A percentile compares a stretch with the other conserved stretches of the same genome.
Evolutionary conservation across 2,888 invertebrate species (phyloP).

Genomic region (Leptinotarsa haldemani): DNA sequence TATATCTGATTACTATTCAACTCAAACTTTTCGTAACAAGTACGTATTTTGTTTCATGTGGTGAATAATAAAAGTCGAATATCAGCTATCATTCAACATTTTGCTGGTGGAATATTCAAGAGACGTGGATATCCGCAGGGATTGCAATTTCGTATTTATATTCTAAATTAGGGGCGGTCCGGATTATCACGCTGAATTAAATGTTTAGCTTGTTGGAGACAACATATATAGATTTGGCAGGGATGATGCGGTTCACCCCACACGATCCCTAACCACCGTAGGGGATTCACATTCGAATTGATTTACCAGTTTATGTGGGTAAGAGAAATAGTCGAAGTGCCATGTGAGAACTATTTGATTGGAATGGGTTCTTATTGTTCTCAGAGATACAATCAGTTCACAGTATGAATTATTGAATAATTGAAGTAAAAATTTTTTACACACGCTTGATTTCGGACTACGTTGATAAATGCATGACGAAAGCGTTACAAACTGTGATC

Average conservation of each 20-base stretch:
- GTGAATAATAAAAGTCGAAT: neutral
- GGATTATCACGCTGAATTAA: slow-evolving; percentile 50
- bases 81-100: neutral
- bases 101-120: slow-evolving; percentile 5
- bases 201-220: slow-evolving; percentile 45
- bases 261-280: slow-evolving; percentile 8
- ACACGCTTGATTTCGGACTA: too few relatives aligned
- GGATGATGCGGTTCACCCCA: slow-evolving; percentile 33
- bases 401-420: too few relatives aligned
- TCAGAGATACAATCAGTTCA: too few relatives aligned
- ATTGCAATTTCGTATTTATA: slow-evolving; percentile 2
- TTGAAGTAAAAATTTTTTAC: too few relatives aligned
- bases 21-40: too few relatives aligned
- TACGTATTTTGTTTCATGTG: too few relatives aligned
- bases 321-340: too few relatives aligned
- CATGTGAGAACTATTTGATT: too few relatives aligned
- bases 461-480: too few relatives aligned
- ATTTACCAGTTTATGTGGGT: slow-evolving; percentile 25
- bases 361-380: too few relatives aligned
- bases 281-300: slow-evolving; percentile 43
- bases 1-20: too few relatives aligned
- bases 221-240: slow-evolving; percentile 37
- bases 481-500: too few relatives aligned
- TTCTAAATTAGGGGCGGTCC: slow-evolving; percentile 35
- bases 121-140: neutral